Base-by-base conservation (phyloP, 2,797 vertebrate genomes). In the Alauda arvensis region DNA sequence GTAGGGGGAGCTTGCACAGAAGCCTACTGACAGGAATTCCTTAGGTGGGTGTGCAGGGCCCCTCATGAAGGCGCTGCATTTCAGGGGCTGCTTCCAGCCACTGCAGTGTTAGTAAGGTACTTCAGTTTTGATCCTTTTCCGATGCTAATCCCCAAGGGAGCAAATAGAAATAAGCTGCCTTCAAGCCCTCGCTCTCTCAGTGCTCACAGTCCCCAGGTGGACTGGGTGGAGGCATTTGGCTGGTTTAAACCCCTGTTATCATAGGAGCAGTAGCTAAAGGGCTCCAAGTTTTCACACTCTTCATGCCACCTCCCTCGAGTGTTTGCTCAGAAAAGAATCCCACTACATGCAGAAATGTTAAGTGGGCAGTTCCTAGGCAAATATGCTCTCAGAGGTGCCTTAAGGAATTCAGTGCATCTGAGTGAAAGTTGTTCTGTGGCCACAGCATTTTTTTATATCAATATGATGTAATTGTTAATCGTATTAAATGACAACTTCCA, bases 311-410 rank as follows among this genome's bases (percentile, higher is more conserved):
- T 94, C 77, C 43, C 48, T 62, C 0, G 12, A 87, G 45, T 94
- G 72, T 95, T 95, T 94, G 78, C 55, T 62, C 62, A 84, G 84
- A 55, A 79, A 91, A 63, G 60, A 92, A 80, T 70, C 82, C 48
- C 65, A 63, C 66, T 91, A 52, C 15, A 18, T 56, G 72, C 74
- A 90, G 91, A 87, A 91, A 49, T 93, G 90, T 87, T 55, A 94
- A 96, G 96, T 83, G 72, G 42, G 69, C 79, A 87, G 85, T 62
- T 77, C 77, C 87, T 80, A 39, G 37, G 40, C 40, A 89, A 87
- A 83, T 72, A 42, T 60, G 31, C 78, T 87, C 87, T 93, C 87
- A 78, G 79, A 90, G 28, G 74, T 93, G 76, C 79, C 90, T 92
- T 78, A 53, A 91, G 49, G 88, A 88, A 92, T 92, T 85, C 79